These are phyloP conservation scores for Cercopithecus mona DNA, from an alignment of 2,113 vertebrate species.

Conservation along the genomic window DNA sequence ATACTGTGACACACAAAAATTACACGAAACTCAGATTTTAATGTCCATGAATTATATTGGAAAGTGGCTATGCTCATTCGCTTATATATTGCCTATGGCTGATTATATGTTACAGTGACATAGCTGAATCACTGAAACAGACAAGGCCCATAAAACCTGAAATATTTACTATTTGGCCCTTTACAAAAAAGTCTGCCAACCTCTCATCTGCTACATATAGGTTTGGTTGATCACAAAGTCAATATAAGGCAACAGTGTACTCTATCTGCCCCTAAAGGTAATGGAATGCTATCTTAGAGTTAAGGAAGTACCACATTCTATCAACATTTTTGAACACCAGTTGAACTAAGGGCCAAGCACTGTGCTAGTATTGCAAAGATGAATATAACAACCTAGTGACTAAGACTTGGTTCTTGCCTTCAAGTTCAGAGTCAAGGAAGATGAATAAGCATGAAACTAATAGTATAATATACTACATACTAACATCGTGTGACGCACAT, in stretches of 20 bases:
- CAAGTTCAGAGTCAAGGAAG: neutral
- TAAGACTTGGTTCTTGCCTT: conserved; percentile 13
- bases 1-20: neutral
- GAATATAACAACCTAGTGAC: neutral
- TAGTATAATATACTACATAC: neutral
- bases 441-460: neutral
- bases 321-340: conserved; percentile 6
- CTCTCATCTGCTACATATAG: neutral
- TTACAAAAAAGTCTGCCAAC: neutral
- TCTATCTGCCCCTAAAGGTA: neutral
- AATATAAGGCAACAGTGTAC: neutral
- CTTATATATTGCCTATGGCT: neutral
- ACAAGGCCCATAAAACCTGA: neutral
- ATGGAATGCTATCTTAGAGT: neutral
- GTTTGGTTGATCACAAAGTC: neutral
- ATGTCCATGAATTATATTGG: neutral
- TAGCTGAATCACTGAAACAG: neutral
- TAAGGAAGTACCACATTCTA: neutral
- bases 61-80: neutral
- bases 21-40: neutral
- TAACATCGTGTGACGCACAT: neutral
- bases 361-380: neutral
- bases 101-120: neutral
- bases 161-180: neutral
- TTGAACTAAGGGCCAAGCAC: neutral